Percentiles rank a stretch among this genome's conserved stretches.
These are phyloP conservation scores for Drosophila chauvacae DNA, from an alignment of 1,140 invertebrate species.

Conservation along the genomic window DNA sequence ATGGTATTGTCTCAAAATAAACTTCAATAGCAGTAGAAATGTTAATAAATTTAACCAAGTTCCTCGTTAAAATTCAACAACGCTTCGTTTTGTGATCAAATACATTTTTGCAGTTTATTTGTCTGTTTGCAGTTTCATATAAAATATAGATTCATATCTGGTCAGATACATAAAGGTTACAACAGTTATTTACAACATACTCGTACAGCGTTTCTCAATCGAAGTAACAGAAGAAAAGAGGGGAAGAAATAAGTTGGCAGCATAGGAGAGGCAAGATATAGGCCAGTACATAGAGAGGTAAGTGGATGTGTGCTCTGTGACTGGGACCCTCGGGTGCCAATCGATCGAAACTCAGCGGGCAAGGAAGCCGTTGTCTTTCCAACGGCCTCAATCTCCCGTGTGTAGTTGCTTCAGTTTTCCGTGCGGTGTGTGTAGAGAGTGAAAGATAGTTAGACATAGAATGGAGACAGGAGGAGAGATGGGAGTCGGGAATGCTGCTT, in stretches of 20 bases:
- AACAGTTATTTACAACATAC: constrained; percentile 81
- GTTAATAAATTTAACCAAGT: not conserved
- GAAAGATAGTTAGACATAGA: constrained; percentile 21
- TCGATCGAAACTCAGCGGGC: constrained; percentile 39
- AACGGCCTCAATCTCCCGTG: constrained; percentile 57
- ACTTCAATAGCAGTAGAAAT: not conserved
- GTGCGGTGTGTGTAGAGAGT: constrained; percentile 31
- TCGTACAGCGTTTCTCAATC: constrained; percentile 67
- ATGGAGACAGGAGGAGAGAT: constrained; percentile 2
- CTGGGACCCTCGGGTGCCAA: constrained; percentile 4
- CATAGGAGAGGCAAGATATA: constrained; percentile 2
- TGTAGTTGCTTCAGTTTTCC: constrained; percentile 37
- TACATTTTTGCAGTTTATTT: constrained; percentile 83
- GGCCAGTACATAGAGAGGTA: constrained; percentile 11
- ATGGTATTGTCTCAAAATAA: not conserved
- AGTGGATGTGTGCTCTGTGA: constrained; percentile 14
- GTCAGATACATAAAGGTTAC: constrained; percentile 66
- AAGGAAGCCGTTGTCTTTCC: constrained; percentile 42
- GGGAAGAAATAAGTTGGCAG: constrained; percentile 5
- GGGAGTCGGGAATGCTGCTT: constrained; percentile 18
- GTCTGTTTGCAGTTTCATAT: constrained; percentile 81
- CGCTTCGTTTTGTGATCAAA: constrained; percentile 56
- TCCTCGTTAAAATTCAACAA: not conserved
- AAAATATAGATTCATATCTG: constrained; percentile 61
- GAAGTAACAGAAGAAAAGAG: constrained; percentile 21